Evolutionary conservation across 2,113 vertebrate genomes (phyloP).

Genomic region (Psephotus haematonotus): DNA sequence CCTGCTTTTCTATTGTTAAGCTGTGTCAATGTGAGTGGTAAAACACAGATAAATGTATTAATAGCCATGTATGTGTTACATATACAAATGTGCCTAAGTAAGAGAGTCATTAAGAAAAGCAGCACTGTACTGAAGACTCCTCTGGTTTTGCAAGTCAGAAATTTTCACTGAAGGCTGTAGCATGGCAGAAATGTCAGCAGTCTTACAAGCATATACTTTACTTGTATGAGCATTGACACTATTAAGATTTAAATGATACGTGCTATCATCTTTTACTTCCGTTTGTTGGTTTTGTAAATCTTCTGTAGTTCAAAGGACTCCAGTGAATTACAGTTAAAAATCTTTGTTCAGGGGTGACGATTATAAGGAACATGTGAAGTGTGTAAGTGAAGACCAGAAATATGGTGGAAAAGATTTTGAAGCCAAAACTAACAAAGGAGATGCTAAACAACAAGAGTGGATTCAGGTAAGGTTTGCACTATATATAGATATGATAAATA

Average conservation of each 20-base stretch:
- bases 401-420: slow-evolving; percentile 93
- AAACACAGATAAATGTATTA: not conserved
- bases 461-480: slow-evolving; percentile 79
- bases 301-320: not conserved
- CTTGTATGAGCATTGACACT: accelerated
- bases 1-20: not conserved
- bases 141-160: not conserved
- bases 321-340: not conserved
- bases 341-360: slow-evolving; percentile 82
- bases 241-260: not conserved
- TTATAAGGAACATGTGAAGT: slow-evolving; percentile 88
- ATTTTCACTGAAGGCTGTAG: not conserved
- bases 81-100: not conserved
- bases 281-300: not conserved
- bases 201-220: not conserved
- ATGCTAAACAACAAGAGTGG: slow-evolving; percentile 94
- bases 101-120: not conserved
- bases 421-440: slow-evolving; percentile 89
- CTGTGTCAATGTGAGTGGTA: not conserved
- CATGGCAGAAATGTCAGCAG: not conserved
- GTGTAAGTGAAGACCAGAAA: slow-evolving; percentile 93
- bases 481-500: not conserved
- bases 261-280: not conserved
- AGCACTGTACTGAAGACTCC: not conserved
- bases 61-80: not conserved